Percentiles rank a stretch among this genome's conserved stretches.
These are phyloP conservation scores for Psilanteris sp. DNA, from an alignment of 1,140 invertebrate genomes.

Conservation along the genomic window DNA sequence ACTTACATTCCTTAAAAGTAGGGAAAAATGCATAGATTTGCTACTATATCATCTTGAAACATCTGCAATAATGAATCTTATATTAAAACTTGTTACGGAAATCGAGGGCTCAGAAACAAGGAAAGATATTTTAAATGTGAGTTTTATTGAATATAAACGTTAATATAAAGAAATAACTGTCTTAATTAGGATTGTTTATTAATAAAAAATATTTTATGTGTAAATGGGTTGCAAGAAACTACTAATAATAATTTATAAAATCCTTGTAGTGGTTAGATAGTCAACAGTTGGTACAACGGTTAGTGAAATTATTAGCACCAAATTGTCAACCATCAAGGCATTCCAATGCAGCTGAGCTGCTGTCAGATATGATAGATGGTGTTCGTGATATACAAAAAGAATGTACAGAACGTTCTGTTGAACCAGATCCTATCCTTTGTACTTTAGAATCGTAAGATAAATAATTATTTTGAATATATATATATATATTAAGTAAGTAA, in stretches of 20 bases:
- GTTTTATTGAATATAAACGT: conserved; percentile 37
- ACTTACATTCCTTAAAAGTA: conserved; percentile 93
- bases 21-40: conserved; percentile 91
- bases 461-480: too few relatives aligned
- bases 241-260: too few relatives aligned
- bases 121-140: conserved; percentile 91
- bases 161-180: too few relatives aligned
- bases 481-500: too few relatives aligned
- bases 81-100: conserved; percentile 92
- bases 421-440: conserved; percentile 84
- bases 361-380: conserved; percentile 89
- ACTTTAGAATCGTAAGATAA: conserved; percentile 85
- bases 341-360: conserved; percentile 88
- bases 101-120: conserved; percentile 89
- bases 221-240: too few relatives aligned
- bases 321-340: conserved; percentile 87
- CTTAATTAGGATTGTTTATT: too few relatives aligned
- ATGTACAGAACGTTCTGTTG: conserved; percentile 80
- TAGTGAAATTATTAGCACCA: conserved; percentile 89
- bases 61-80: conserved; percentile 96
- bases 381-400: conserved; percentile 84
- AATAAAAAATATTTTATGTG: too few relatives aligned
- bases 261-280: conserved; percentile 94
- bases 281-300: conserved; percentile 89
- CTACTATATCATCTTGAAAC: conserved; percentile 94